Evolutionary conservation across 2,113 vertebrate genomes (phyloP), one percentile per base, ranked within the genome.

Genomic region (Prinia subflava): DNA sequence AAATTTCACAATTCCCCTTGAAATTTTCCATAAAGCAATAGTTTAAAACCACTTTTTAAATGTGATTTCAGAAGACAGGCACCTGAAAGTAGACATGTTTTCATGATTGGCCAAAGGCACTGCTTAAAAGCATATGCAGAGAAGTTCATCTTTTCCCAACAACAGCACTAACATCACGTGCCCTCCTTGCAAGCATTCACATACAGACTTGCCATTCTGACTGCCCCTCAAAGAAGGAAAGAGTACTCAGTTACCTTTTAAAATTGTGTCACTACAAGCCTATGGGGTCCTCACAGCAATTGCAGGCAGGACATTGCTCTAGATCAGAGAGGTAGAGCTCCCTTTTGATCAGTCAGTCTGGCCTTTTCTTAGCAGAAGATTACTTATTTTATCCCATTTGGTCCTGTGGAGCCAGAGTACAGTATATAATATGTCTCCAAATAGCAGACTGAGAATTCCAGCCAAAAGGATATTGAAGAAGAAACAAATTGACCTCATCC

Each of bases 141-240:
- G 22, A 60, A 82, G 6, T 47, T 15, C 8, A 4, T 37, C 31
- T 50, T 9, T 59, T 57, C 47, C 31, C 14, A 52, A 14, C 8
- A 62, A 11, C 17, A 49, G 27, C 1, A 0, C 15, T 27, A 55
- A 27, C 0, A 1, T 24, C 28, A 41, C 0, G 0, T 49, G n/a
- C 11, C 47, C 23, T 24, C 15, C 41, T 56, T 39, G 30, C 23
- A 10, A 56, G 4, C 18, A 47, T 28, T 60, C 30, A 28, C 25
- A 50, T 1, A 30, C 16, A 87, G 11, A 53, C 17, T 41, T 65
- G 30, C 23, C 23, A 22, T 33, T 64, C 25, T 46, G 31, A 44
- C 25, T 73, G 33, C 42, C 7, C 27, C 22, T 59, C 33, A 37
- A 50, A 50, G 9, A 33, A 69, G 11, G 27, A 85, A 69, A 56